Evolutionary conservation across 2,797 vertebrate species (phyloP).

Genomic region (Liparis tanakae): DNA sequence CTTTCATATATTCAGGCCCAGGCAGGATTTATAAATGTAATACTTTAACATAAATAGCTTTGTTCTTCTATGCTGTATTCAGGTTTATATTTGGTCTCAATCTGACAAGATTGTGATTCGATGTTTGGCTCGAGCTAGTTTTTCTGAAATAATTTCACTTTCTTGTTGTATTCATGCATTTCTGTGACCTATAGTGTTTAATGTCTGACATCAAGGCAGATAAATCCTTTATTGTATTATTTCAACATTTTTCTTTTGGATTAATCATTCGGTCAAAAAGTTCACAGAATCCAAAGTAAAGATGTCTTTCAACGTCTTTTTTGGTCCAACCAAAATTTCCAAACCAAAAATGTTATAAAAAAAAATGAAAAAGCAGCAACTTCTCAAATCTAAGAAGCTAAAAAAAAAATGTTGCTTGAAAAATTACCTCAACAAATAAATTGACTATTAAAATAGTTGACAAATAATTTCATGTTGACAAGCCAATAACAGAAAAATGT

Average conservation of each 20-base stretch:
- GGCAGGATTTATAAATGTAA: neutral
- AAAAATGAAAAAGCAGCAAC: conserved; percentile 5
- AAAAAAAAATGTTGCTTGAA: neutral
- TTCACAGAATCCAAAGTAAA: too few species aligned
- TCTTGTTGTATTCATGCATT: neutral
- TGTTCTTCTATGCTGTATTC: neutral
- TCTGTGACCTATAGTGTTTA: neutral
- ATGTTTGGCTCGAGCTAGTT: neutral
- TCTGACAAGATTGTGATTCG: neutral
- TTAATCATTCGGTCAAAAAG: neutral
- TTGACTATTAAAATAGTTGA: too few species aligned
- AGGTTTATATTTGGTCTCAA: neutral
- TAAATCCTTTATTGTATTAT: neutral
- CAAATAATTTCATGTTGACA: neutral
- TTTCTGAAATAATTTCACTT: too few species aligned
- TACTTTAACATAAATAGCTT: neutral
- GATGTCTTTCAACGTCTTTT: too few species aligned
- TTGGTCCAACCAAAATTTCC: too few species aligned
- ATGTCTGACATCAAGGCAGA: neutral
- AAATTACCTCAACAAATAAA: neutral
- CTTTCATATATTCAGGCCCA: neutral
- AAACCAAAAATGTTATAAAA: neutral
- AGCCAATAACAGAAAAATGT: neutral
- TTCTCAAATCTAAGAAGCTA: conserved; percentile 2
- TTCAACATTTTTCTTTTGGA: neutral